Percentiles rank a stretch among this genome's conserved stretches.
Conservation (phyloP, 1,140 invertebrate genomes). For the Cotesia vestalis region DNA sequence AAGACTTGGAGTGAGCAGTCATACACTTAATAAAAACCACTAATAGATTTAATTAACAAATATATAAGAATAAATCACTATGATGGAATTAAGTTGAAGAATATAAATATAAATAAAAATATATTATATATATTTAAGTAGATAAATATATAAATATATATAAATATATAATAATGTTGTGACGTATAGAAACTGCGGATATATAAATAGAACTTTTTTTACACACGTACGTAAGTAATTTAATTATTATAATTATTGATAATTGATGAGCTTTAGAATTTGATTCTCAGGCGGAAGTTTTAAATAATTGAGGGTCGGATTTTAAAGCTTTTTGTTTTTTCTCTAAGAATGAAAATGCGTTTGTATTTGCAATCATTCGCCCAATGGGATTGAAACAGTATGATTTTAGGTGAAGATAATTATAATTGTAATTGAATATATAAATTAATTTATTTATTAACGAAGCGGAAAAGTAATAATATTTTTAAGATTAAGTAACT, state of each 20-base stretch:
- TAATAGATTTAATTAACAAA: conserved; percentile 2
- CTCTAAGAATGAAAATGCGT: not conserved
- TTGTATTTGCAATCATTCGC: conserved; percentile 5
- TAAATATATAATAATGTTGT: conserved; percentile 52
- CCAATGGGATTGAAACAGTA: conserved; percentile 10
- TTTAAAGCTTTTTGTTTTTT: no score
- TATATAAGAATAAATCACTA: conserved; percentile 8
- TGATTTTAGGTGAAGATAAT: not conserved
- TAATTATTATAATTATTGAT: not conserved
- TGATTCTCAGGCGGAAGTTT: not conserved
- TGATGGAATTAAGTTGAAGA: conserved; percentile 10
- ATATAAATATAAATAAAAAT: conserved; percentile 43
- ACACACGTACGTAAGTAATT: conserved; percentile 51
- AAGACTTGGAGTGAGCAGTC: not conserved
- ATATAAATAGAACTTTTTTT: conserved; percentile 30
- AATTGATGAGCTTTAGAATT: not conserved
- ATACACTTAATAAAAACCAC: conserved; percentile 1
- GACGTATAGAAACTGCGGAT: conserved; percentile 46
- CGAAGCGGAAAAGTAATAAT: conserved; percentile 54
- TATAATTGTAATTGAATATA: not conserved
- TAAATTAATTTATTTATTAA: conserved; percentile 25
- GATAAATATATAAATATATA: conserved; percentile 50
- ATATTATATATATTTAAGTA: conserved; percentile 42
- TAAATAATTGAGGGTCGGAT: not conserved
- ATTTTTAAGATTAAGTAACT: conserved; percentile 62